phyloP scores from a whole-genome alignment of 2,797 vertebrate genomes.

The Dryobates pubescens region DNA sequence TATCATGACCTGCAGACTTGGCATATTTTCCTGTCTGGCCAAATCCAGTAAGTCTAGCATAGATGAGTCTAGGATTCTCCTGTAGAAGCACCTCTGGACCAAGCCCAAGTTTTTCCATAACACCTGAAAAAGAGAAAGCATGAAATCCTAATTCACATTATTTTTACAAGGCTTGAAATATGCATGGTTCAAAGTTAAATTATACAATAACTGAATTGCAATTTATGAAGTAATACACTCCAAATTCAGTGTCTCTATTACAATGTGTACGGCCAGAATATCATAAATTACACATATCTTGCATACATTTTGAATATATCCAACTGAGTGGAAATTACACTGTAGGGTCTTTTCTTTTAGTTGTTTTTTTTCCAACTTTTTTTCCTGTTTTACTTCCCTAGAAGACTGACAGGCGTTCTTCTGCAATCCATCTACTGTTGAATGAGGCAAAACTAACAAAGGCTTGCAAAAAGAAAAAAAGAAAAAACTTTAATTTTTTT shows the following conservation, averaged over 20 bases:
- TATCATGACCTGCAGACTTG: constrained; percentile 89
- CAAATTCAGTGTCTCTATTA: not conserved
- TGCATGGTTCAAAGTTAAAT: not conserved
- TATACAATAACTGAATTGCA: not conserved
- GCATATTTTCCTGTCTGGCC: constrained; percentile 88
- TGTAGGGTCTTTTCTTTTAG: not conserved
- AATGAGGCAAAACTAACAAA: not conserved
- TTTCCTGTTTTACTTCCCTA: not conserved
- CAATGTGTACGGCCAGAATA: not conserved
- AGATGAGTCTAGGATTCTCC: constrained; percentile 91
- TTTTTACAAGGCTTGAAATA: not conserved
- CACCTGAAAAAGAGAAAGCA: constrained; percentile 78
- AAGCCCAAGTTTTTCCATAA: constrained; percentile 94
- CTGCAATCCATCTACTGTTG: not conserved
- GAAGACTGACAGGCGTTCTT: not conserved
- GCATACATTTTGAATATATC: not conserved
- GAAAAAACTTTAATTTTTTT: not conserved
- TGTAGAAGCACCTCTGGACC: constrained; percentile 84
- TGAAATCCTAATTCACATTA: not conserved
- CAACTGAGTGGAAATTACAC: not conserved
- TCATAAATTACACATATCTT: not conserved
- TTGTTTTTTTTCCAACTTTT: not conserved
- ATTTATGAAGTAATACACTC: not conserved
- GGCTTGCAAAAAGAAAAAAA: too few species aligned
- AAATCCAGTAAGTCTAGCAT: constrained; percentile 93